Evolutionary conservation across 2,888 invertebrate genomes (phyloP).

Genomic region (Molanna angustata): DNA sequence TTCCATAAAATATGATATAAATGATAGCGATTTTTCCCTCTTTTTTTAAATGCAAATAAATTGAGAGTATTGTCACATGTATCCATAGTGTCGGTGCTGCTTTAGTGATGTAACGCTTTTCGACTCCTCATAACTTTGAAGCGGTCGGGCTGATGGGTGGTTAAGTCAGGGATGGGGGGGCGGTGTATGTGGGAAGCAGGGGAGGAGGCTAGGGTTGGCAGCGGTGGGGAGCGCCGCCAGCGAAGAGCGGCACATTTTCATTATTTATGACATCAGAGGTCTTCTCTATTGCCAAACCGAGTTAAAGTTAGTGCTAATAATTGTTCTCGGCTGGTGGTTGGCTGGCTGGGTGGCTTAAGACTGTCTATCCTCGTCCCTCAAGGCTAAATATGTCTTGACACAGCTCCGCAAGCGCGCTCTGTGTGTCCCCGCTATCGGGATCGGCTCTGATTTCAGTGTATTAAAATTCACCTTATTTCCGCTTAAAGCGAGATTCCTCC

Average conservation of each 20-base stretch:
- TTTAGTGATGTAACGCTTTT: conserved; percentile 25
- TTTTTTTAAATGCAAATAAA: too few relatives aligned
- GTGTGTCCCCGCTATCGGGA: conserved; percentile 7
- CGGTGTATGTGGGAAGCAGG: conserved; percentile 1
- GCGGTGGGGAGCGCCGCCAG: conserved; percentile 18
- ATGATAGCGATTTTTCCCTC: too few relatives aligned
- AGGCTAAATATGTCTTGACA: conserved; percentile 3
- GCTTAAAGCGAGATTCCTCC: conserved; percentile 3
- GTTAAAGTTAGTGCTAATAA: conserved; percentile 34
- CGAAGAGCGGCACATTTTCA: conserved; percentile 32
- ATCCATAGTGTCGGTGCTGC: conserved; percentile 5
- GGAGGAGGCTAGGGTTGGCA: conserved; percentile 2
- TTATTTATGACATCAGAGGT: conserved; percentile 33
- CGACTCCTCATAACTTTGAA: conserved; percentile 28
- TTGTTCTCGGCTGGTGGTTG: conserved; percentile 31
- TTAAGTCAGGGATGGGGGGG: conserved; percentile 10
- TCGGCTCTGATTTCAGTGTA: conserved; percentile 20
- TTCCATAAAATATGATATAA: too few relatives aligned
- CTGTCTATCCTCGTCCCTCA: conserved; percentile 21
- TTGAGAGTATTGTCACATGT: conserved; percentile 14
- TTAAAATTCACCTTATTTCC: conserved; percentile 7
- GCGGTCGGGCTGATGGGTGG: not conserved
- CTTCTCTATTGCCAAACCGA: conserved; percentile 33
- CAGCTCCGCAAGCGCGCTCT: too few relatives aligned
- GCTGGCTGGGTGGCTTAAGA: conserved; percentile 24